Base-by-base conservation (phyloP, 2,797 vertebrate species). In the Tarsius wallacei region DNA sequence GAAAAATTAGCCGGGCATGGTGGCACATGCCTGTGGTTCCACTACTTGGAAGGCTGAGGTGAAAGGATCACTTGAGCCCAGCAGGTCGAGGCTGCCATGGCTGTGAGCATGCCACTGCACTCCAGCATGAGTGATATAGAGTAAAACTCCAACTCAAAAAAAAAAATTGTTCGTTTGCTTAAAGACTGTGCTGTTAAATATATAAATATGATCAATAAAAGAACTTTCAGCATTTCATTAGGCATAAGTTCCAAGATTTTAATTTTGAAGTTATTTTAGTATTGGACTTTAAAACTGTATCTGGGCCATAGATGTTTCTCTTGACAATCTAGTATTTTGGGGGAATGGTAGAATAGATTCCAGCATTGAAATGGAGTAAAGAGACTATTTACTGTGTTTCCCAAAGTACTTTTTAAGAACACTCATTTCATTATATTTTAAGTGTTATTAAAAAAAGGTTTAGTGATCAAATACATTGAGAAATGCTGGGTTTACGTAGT, bases 191-290 rank as follows among this genome's bases (percentile, higher is more conserved):
- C 13, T 73, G 13, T 47, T 73, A 64, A 64, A 64, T 64, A 42
- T 42, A 16, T 61, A 22, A 24, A 16, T 86, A 59, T 88, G 22
- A 66, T 73, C 42, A 47, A 28, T 82, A 57, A 53, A 83, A 74
- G 55, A 89, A 64, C 59, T 83, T 87, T 57, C 36, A 84, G 61
- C 57, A 49, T 93, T 95, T 97, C 19, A 63, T 15, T 93, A 66
- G 36, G 15, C n/a, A 26, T 57, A 53, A 73, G 15, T 93, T 91
- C 51, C 16, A 78, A 28, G 91, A 26, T 83, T 90, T 87, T 93
- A 80, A 16, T 86, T 64, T 74, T 87, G 22, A 71, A 83, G 68
- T 73, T 33, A 19, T 24, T 84, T 66, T 59, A 90, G 85, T 92
- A 24, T 26, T 90, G 21, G 59, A 22, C 28, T 36, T 84, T 76